phyloP scores from a whole-genome alignment of 1,140 invertebrate genomes.

The Cephus cinctus region DNA sequence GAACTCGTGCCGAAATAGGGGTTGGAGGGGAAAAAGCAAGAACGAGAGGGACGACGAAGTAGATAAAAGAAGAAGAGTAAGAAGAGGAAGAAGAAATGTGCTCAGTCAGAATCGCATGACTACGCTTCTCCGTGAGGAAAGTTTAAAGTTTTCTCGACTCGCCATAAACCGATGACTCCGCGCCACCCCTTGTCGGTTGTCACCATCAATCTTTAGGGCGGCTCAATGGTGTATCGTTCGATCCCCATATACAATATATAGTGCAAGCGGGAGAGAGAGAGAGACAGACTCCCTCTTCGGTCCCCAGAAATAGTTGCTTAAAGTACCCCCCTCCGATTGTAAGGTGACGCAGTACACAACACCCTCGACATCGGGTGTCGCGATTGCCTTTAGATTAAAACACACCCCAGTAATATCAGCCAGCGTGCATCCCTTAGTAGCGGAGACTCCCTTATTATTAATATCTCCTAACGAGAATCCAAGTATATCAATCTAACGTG shows the following conservation, averaged over 20 bases:
- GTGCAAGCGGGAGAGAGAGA: too few species aligned
- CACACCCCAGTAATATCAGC: constrained; percentile 23
- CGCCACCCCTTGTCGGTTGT: constrained; percentile 27
- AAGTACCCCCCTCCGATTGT: constrained; percentile 15
- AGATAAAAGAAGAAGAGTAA: too few species aligned
- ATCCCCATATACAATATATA: neutral
- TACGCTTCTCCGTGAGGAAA: too few species aligned
- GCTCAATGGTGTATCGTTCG: constrained; percentile 9
- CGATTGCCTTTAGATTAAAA: constrained; percentile 30
- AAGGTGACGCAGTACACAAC: constrained; percentile 17
- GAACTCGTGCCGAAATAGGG: too few species aligned
- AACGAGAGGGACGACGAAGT: too few species aligned
- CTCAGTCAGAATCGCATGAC: too few species aligned
- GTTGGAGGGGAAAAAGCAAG: too few species aligned
- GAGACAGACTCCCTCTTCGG: constrained; percentile 2
- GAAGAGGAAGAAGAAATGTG: too few species aligned
- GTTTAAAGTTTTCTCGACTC: constrained; percentile 19
- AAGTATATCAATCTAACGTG: too few species aligned
- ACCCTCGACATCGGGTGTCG: constrained; percentile 8
- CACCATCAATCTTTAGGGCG: constrained; percentile 44
- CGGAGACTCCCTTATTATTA: neutral
- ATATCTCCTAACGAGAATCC: too few species aligned
- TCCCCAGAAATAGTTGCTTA: constrained; percentile 15
- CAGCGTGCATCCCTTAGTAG: constrained; percentile 10
- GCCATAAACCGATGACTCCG: constrained; percentile 32